Base-by-base conservation (phyloP, 2,888 invertebrate genomes). In the Habrosyne pyritoides region DNA sequence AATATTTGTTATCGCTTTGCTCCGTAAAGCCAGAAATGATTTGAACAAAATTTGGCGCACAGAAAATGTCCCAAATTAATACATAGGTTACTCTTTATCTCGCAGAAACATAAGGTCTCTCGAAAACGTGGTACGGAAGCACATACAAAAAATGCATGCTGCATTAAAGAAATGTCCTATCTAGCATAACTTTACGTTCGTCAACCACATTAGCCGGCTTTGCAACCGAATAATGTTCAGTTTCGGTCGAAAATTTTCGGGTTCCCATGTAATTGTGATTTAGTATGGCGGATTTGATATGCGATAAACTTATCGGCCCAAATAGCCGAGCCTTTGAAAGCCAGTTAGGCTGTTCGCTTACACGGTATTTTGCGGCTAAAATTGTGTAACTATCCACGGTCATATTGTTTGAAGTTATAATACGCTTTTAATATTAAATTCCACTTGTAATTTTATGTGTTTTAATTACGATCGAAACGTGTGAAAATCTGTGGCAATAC, bases 191-290 rank as follows among this genome's bases (percentile, higher is more conserved):
- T 77, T 77, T 50, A 61, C 72, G 79, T 49, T 42, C 28, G 67
- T 54, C 18, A 53, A 60, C 62, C 75, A 69, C 85, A 86, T 86
- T 86, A 88, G 81, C 71, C 57, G 64, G 67, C 70, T 60, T 42
- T 6, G 71, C 75, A 73, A 69, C 79, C 74, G 77, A 87, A 86
- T 86, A 87, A 85, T 86, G 84, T 85, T 82, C 85, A 78, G 81
- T 83, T 84, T 72, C 66, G 76, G 77, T 72, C 75, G 80, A 83
- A 88, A 86, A 87, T 87, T 85, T 30, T 87, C 83, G 80, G 83
- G 73, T 81, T 86, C 84, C 75, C 83, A 73, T 82, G 83, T 90
- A 89, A 90, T 90, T 91, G 84, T 90, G 89, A 89, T 89, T 84
- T 87, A 89, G 83, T 81, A 78, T 64, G 71, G 76, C 75, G 73